Evolutionary conservation across 2,888 invertebrate genomes (phyloP).

Genomic region (Leucophenga montana): DNA sequence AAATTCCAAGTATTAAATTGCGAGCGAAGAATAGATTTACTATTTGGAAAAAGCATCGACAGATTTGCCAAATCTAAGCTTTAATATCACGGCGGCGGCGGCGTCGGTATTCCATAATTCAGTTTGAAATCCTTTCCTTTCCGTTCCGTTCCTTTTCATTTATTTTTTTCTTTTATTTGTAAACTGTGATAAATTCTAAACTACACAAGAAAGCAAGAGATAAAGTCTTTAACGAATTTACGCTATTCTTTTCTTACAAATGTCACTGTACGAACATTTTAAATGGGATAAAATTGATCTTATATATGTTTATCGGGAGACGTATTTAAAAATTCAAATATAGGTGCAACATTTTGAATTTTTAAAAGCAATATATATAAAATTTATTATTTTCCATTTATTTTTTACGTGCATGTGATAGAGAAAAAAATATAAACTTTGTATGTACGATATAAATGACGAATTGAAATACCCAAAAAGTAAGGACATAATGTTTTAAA

Average conservation of each 20-base stretch:
- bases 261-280: not conserved
- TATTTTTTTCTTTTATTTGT: slow-evolving; percentile 4
- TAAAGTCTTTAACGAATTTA: not conserved
- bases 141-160: not conserved
- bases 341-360: slow-evolving; percentile 18
- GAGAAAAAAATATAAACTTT: not conserved
- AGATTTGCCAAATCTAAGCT: not conserved
- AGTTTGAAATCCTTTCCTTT: not conserved
- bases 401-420: not conserved
- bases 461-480: slow-evolving; percentile 7
- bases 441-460: not conserved
- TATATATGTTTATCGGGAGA: slow-evolving; percentile 10
- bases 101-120: not conserved
- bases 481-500: slow-evolving; percentile 4
- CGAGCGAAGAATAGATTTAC: slow-evolving; percentile 25
- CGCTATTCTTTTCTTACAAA: not conserved
- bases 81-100: not conserved
- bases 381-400: not conserved
- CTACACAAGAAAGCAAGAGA: not conserved
- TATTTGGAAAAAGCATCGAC: not conserved
- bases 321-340: slow-evolving; percentile 14
- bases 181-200: slow-evolving; percentile 19
- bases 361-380: slow-evolving; percentile 11
- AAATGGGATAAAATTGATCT: not conserved
- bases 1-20: slow-evolving; percentile 4